Base-by-base conservation (phyloP, 1,140 invertebrate genomes). In the Bombyx mandarina region DNA sequence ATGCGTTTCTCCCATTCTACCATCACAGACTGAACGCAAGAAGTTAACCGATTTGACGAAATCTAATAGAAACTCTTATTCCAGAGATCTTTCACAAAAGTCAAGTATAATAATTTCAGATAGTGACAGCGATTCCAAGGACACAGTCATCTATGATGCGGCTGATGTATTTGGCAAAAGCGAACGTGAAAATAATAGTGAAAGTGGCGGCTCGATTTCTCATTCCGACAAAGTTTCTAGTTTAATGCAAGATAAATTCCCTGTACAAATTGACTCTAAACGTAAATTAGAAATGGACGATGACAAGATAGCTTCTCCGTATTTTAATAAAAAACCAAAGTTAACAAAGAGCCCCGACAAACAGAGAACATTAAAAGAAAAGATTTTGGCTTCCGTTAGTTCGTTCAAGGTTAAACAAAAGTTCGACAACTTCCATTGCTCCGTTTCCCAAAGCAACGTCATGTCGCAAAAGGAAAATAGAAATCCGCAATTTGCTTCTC, bases 281-380 rank as follows among this genome's bases (percentile, higher is more conserved):
- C 72, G 79, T 63, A 86, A 84, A 71, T 56, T 73, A 22, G 63
- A 63, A 45, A 59, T 66, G 7, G 67, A 73, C 4, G 69, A 77
- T 57, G 65, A 65, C 43, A 56, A 60, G 8, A 63, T 54, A 62
- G 58, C 66, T 45, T 86, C 75, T 1, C 82, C 77, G 46, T 85
- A 77, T 72, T 87, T 82, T 61, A 78, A 57, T 66, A 86, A 86
- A 50, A 77, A 71, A 57, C 75, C 44, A 63, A 82, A 88, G 71
- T n/a, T 75, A 51, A 58, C 22, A 5, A 35, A 64, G 8, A 56
- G 55, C 54, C 42, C 8, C 8, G 48, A 55, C n/a, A 70, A 74
- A 67, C 46, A 55, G 12, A 43, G 77, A 8, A 69, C 68, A 7
- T 57, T 81, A 43, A 68, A 79, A 73, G 69, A 79, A 54, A 86